Conservation (phyloP, 2,113 vertebrate species). For the Planiliza haematocheilus region DNA sequence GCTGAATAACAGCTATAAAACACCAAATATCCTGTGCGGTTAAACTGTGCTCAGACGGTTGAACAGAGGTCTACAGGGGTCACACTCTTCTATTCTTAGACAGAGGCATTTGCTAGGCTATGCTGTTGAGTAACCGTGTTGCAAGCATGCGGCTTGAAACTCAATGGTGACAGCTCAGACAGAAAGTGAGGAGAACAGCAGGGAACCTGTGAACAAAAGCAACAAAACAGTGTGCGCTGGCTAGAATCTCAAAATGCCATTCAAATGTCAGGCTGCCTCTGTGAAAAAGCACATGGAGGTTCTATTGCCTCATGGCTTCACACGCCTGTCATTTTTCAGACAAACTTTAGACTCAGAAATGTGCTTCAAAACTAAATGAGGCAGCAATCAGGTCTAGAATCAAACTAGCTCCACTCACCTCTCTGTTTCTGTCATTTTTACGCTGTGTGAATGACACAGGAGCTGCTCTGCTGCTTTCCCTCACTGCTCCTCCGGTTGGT, state of each 20-base stretch:
- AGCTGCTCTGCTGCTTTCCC: background rate
- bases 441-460: background rate
- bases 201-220: background rate
- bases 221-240: background rate
- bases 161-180: background rate
- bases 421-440: slow-evolving; percentile 60
- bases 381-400: background rate
- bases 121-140: background rate
- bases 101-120: background rate
- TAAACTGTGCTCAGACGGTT: background rate
- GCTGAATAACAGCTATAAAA: background rate
- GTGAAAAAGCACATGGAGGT: background rate
- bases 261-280: slow-evolving; percentile 19
- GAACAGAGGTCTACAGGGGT: background rate
- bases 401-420: slow-evolving; percentile 48
- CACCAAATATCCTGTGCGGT: too few species aligned
- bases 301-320: background rate
- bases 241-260: slow-evolving; percentile 1
- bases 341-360: background rate
- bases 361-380: background rate
- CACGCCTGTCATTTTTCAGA: background rate
- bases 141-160: background rate
- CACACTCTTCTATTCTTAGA: slow-evolving; percentile 42
- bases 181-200: background rate
- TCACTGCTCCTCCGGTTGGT: background rate